phyloP scores from a whole-genome alignment of 2,797 vertebrate species.

The Naso thynnoides region DNA sequence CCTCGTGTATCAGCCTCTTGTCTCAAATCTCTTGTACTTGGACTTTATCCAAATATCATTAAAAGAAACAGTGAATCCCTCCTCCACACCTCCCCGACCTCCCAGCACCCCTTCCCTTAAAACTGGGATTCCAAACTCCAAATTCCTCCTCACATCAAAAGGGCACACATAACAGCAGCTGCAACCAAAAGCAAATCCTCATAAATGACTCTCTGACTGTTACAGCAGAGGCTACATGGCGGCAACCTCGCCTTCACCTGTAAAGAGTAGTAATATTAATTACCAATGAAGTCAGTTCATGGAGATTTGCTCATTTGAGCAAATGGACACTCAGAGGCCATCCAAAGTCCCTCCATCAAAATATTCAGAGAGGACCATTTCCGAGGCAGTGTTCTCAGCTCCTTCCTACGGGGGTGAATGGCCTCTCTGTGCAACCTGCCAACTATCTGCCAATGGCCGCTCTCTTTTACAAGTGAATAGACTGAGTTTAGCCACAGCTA shows the following conservation, averaged over 20 bases:
- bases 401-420: slow-evolving; percentile 85
- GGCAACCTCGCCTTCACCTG: not conserved
- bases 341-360: slow-evolving; percentile 76
- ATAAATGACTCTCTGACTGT: slow-evolving; percentile 3
- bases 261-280: slow-evolving; percentile 39
- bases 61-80: slow-evolving; percentile 53
- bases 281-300: slow-evolving; percentile 54
- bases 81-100: too few relatives aligned
- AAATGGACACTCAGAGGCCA: slow-evolving; percentile 64
- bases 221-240: not conserved
- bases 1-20: slow-evolving; percentile 62
- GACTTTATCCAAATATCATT: slow-evolving; percentile 67
- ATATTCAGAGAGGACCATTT: slow-evolving; percentile 78
- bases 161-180: slow-evolving; percentile 34
- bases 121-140: slow-evolving; percentile 47
- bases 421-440: slow-evolving; percentile 87
- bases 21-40: slow-evolving; percentile 60
- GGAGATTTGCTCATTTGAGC: slow-evolving; percentile 55
- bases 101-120: not conserved
- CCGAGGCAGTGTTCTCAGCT: slow-evolving; percentile 81
- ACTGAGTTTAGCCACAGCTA: slow-evolving; percentile 84
- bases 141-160: slow-evolving; percentile 44
- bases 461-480: slow-evolving; percentile 89
- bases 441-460: slow-evolving; percentile 90
- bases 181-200: slow-evolving; percentile 18